phyloP scores from a whole-genome alignment of 2,113 vertebrate genomes.

The Porphyrio hochstetteri region DNA sequence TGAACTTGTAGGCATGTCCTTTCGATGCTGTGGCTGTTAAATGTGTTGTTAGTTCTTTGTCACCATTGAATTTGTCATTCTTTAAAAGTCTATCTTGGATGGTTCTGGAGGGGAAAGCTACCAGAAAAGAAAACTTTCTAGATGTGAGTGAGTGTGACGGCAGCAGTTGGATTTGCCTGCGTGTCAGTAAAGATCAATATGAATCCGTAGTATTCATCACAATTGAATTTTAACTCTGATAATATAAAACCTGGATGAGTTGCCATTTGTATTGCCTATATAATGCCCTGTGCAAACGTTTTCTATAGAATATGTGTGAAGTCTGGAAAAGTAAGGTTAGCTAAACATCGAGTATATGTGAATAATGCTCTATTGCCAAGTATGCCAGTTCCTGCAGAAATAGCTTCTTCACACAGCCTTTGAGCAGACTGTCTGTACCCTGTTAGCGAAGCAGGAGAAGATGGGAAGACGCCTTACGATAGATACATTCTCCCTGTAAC shows the following conservation, averaged over 20 bases:
- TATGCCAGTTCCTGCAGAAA: not conserved
- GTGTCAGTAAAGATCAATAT: not conserved
- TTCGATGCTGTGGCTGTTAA: not conserved
- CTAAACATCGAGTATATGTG: not conserved
- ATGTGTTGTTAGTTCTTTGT: not conserved
- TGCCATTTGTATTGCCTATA: not conserved
- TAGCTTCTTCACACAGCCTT: not conserved
- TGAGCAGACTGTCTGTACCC: not conserved
- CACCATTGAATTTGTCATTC: not conserved
- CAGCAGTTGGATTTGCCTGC: not conserved
- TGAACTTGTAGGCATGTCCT: not conserved
- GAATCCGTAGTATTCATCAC: not conserved
- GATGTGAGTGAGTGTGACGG: not conserved
- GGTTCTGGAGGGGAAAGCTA: not conserved
- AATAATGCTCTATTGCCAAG: not conserved
- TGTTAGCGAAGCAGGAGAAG: accelerated
- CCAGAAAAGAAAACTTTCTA: not conserved
- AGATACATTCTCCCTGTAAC: not conserved
- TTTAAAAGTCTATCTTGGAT: not conserved
- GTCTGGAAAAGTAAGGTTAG: not conserved
- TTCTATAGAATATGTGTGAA: not conserved
- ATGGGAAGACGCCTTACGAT: not conserved
- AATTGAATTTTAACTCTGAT: not conserved
- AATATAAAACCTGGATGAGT: not conserved
- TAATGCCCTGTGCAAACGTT: not conserved